Base-by-base conservation (phyloP, 1,140 invertebrate species). In the Calephelis virginiensis region DNA sequence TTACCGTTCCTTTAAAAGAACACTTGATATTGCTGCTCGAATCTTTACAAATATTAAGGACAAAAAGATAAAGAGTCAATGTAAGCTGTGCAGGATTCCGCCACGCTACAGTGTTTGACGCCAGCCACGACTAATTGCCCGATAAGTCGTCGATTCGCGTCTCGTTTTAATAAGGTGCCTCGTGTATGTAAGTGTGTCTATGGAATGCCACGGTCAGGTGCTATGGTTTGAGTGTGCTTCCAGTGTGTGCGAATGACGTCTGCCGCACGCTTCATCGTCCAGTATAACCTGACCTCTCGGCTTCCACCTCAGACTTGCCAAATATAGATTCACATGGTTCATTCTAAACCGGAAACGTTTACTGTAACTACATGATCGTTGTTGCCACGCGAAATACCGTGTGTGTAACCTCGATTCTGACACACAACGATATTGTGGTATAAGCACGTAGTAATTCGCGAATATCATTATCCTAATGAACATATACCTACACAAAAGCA, bases 131-230 rank as follows among this genome's bases (percentile, higher is more conserved):
- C 86, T 89, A 90, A 90, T 90, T 89, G 88, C 84, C 86, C 86
- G 88, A 90, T 90, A 90, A 90, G 84, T 89, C 84, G 88, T 86
- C 88, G 84, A 90, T 90, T 89, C 86, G 83, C 82, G 82, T 90
- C 86, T 89, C 86, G 86, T 88, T 90, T 90, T 90, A 90, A 90
- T 90, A 90, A 89, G 88, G 88, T 88, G 79, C 82, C 82, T 81
- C 82, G 84, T 78, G 81, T 76, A 78, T 86, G 86, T 90, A 77
- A 76, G 85, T 77, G 82, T 86, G 77, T 80, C 80, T 78, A 83
- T 83, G 85, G 88, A 90, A 90, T 90, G 86, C 88, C 86, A 87
- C 83, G 85, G 86, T 84, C 86, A 87, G 75, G 72, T 74, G 65
- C 59, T 40, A 65, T 46, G 72, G 85, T 86, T 78, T 68, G 79